Percentiles rank a stretch among this genome's conserved stretches.
Conservation (phyloP, 2,113 vertebrate genomes). For the Tauraco erythrolophus region DNA sequence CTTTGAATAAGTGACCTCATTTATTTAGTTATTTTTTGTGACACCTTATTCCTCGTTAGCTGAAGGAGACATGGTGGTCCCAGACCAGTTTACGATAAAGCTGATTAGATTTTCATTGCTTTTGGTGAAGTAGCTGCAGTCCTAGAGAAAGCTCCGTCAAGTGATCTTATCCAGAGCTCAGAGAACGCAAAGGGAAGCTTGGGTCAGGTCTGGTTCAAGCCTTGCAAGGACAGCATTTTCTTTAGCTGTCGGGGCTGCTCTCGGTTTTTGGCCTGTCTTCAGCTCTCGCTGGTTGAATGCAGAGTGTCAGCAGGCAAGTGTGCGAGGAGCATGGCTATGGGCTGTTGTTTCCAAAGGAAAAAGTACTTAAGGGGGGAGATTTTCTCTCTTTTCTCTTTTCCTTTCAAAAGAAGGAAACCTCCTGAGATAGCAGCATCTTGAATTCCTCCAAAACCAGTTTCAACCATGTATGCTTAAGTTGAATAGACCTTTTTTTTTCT, state of each 20-base stretch:
- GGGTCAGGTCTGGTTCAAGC: background rate
- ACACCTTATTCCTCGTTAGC: background rate
- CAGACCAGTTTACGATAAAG: background rate
- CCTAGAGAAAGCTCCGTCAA: background rate
- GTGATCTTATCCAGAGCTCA: background rate
- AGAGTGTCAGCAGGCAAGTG: background rate
- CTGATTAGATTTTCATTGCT: background rate
- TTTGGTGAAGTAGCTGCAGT: background rate
- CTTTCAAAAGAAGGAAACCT: background rate
- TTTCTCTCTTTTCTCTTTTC: background rate
- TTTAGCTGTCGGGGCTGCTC: background rate
- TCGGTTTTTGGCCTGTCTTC: background rate
- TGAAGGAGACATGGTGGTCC: background rate
- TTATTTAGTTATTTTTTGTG: background rate
- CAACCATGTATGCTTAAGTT: background rate
- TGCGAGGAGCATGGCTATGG: background rate
- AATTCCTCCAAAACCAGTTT: constrained; percentile 13
- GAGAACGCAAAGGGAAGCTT: background rate
- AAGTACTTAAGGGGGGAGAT: background rate
- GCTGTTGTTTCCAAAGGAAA: constrained; percentile 22
- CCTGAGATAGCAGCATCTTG: background rate
- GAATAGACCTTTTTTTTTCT: background rate
- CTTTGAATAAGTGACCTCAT: background rate
- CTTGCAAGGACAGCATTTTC: background rate
- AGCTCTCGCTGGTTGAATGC: background rate